Evolutionary conservation across 1,140 invertebrate species (phyloP).

Genomic region (Melitaea cinxia): DNA sequence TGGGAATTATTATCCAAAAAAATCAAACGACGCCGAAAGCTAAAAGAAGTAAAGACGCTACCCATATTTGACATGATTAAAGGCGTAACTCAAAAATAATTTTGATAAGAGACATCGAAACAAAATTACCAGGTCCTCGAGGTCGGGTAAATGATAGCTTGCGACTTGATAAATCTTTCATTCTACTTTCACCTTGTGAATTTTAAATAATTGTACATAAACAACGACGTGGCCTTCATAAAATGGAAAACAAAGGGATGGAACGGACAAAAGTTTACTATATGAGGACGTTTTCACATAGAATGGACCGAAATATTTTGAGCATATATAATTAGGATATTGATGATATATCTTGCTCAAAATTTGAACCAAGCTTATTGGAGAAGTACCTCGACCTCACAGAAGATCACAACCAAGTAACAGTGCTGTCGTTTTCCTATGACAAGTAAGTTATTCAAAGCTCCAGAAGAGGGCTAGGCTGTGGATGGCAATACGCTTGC

Average conservation of each 20-base stretch:
- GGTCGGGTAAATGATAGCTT: slow-evolving; percentile 29
- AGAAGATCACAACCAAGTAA: too few relatives aligned
- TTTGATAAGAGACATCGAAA: slow-evolving; percentile 13
- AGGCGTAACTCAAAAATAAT: slow-evolving; percentile 2
- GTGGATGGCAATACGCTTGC: too few relatives aligned
- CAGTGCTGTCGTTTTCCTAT: too few relatives aligned
- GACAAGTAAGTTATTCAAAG: too few relatives aligned
- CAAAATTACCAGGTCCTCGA: slow-evolving; percentile 7
- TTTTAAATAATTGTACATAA: slow-evolving; percentile 27
- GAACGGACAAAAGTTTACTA: neutral
- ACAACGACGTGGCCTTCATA: slow-evolving; percentile 3
- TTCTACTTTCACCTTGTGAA: slow-evolving; percentile 21
- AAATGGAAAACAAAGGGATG: slow-evolving; percentile 24
- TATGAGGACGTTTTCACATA: neutral
- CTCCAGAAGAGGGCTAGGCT: too few relatives aligned
- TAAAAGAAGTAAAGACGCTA: neutral
- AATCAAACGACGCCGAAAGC: too few relatives aligned
- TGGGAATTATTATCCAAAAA: too few relatives aligned
- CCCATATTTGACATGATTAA: slow-evolving; percentile 2
- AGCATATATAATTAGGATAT: too few relatives aligned
- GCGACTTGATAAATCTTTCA: slow-evolving; percentile 28
- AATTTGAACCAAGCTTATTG: too few relatives aligned
- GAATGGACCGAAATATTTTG: neutral
- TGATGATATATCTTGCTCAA: too few relatives aligned
- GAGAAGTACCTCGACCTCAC: too few relatives aligned